A percentile compares a stretch with the other conserved stretches of the same genome.
These are phyloP conservation scores for Sebastes cheni DNA, from an alignment of 2,797 vertebrate species.

Conservation along the genomic window DNA sequence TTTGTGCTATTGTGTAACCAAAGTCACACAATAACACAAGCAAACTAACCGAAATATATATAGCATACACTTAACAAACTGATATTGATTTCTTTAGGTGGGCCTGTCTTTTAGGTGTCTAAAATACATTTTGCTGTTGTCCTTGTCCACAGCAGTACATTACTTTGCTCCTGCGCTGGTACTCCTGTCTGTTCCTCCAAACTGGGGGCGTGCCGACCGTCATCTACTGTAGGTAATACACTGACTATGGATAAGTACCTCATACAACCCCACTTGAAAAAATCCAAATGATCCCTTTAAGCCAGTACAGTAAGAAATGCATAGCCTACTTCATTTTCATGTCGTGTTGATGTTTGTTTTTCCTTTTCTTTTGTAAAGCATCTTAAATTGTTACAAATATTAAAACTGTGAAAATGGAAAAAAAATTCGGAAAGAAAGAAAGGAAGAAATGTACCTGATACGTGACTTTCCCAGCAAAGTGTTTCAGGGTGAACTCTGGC, in stretches of 20 bases:
- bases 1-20: too few relatives aligned
- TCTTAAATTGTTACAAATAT: not conserved
- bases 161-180: too few relatives aligned
- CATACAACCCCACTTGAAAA: not conserved
- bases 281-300: not conserved
- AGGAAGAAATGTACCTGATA: slow-evolving; percentile 87
- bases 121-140: not conserved
- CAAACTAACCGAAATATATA: not conserved
- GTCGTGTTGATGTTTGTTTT: not conserved
- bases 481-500: slow-evolving; percentile 95
- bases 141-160: accelerated
- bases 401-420: not conserved
- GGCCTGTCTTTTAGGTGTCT: not conserved
- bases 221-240: not conserved
- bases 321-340: not conserved
- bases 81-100: not conserved
- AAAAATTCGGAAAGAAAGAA: too few relatives aligned
- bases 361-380: not conserved
- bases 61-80: not conserved
- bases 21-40: not conserved
- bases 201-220: not conserved
- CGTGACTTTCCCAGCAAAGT: slow-evolving; percentile 95
- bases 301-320: not conserved
- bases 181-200: not conserved
- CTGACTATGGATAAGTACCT: not conserved